Percentiles rank a stretch among this genome's conserved stretches.
Conservation (phyloP, 92 coral and sea anemone species). For the Zoanthus gigantus region DNA sequence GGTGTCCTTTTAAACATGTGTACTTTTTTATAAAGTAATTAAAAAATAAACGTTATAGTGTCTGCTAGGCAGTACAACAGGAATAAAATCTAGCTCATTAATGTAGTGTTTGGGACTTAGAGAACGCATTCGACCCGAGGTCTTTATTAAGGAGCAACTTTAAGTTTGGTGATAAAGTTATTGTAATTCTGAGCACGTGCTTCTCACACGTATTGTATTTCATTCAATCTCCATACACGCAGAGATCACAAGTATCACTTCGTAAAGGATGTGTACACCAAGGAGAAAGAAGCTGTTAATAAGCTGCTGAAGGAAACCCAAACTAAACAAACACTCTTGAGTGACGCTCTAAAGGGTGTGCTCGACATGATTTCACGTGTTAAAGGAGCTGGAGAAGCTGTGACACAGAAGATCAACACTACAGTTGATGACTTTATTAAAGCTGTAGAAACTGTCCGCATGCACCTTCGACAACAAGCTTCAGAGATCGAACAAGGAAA, state of each 20-base stretch:
- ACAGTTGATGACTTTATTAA: background rate
- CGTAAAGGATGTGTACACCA: constrained; percentile 4
- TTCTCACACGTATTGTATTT: background rate
- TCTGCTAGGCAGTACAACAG: no score
- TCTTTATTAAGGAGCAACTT: no score
- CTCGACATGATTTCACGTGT: background rate
- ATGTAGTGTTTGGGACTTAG: no score
- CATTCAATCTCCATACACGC: background rate
- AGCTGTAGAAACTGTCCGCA: background rate
- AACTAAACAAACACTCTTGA: background rate
- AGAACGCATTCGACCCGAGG: no score
- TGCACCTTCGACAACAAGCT: background rate
- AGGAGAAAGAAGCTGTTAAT: background rate
- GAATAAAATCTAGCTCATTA: no score
- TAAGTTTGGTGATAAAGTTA: no score
- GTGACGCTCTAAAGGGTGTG: background rate
- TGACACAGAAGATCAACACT: background rate
- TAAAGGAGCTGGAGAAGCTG: background rate
- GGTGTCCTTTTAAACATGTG: no score
- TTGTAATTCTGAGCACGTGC: no score
- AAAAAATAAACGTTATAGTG: no score
- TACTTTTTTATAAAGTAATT: no score
- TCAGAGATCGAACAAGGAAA: background rate
- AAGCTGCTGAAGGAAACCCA: background rate
- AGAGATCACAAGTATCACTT: background rate